Percentiles rank a stretch among this genome's conserved stretches.
Evolutionary conservation across 2,113 vertebrate species (phyloP).

Genomic region (Gymnarchus niloticus): DNA sequence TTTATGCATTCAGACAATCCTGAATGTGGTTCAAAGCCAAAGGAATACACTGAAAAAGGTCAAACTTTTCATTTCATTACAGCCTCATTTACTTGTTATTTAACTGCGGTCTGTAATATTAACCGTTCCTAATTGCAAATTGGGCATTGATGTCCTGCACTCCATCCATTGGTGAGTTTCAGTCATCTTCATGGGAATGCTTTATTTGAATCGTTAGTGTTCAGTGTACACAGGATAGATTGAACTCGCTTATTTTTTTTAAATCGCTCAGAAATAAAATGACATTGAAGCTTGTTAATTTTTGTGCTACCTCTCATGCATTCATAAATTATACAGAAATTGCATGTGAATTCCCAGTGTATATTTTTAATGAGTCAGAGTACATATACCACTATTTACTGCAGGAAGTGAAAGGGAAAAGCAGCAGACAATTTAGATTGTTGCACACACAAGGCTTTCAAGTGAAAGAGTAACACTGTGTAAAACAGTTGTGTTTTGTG

Average conservation of each 20-base stretch:
- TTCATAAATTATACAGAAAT: too few species aligned
- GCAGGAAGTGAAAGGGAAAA: neutral
- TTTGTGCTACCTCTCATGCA: neutral
- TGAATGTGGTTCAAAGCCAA: neutral
- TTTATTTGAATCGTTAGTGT: slow-evolving; percentile 10
- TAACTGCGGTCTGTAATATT: slow-evolving; percentile 40
- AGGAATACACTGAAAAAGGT: neutral
- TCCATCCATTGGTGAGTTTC: neutral
- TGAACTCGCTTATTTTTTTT: neutral
- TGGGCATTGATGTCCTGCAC: neutral
- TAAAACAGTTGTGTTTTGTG: neutral
- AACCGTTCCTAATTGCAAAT: slow-evolving; percentile 39
- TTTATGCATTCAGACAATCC: neutral
- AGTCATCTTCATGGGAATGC: neutral
- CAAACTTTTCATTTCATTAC: neutral
- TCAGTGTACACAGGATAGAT: slow-evolving; percentile 40
- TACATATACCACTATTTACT: neutral
- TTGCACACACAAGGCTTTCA: slow-evolving; percentile 17
- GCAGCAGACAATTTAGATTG: neutral
- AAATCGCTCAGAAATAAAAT: neutral
- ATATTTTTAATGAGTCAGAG: neutral
- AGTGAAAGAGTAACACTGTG: slow-evolving; percentile 33
- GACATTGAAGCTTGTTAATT: neutral
- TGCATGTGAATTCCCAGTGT: neutral
- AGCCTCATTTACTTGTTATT: slow-evolving; percentile 7